phyloP scores from a whole-genome alignment of 2,888 invertebrate species.

The Cosmia trapezina region DNA sequence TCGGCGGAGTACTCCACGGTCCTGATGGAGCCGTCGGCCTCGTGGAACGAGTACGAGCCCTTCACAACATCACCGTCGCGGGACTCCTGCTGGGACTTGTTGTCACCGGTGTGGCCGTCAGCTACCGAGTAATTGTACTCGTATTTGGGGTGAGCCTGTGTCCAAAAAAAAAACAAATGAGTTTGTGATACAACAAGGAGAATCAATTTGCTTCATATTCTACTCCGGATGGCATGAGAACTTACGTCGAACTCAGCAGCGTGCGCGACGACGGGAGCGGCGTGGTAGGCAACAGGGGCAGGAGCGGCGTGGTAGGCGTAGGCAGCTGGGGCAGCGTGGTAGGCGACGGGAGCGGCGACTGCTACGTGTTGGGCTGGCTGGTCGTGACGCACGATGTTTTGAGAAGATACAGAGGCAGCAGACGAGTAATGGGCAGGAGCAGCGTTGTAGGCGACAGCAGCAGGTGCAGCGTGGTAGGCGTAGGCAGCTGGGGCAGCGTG shows the following conservation, averaged over 20 bases:
- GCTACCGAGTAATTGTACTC: constrained; percentile 85
- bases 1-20: constrained; percentile 88
- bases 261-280: constrained; percentile 76
- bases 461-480: constrained; percentile 57
- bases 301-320: constrained; percentile 48
- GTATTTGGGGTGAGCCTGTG: constrained; percentile 85
- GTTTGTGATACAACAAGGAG: constrained; percentile 65
- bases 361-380: constrained; percentile 67
- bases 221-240: background rate
- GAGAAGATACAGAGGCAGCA: constrained; percentile 77
- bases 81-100: constrained; percentile 86
- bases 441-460: constrained; percentile 61
- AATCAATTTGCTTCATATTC: background rate
- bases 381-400: constrained; percentile 79
- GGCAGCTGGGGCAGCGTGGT: constrained; percentile 39
- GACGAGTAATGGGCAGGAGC: constrained; percentile 76
- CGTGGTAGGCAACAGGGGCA: constrained; percentile 68
- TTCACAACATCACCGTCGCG: constrained; percentile 89
- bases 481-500: constrained; percentile 46
- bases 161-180: constrained; percentile 14
- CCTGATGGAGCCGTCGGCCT: constrained; percentile 87
- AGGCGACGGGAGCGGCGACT: constrained; percentile 59
- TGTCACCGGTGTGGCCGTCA: constrained; percentile 86
- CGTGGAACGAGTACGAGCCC: constrained; percentile 89
- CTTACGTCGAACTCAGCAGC: constrained; percentile 55